Evolutionary conservation across 2,888 invertebrate species (phyloP).

Genomic region (Melieria omissa): DNA sequence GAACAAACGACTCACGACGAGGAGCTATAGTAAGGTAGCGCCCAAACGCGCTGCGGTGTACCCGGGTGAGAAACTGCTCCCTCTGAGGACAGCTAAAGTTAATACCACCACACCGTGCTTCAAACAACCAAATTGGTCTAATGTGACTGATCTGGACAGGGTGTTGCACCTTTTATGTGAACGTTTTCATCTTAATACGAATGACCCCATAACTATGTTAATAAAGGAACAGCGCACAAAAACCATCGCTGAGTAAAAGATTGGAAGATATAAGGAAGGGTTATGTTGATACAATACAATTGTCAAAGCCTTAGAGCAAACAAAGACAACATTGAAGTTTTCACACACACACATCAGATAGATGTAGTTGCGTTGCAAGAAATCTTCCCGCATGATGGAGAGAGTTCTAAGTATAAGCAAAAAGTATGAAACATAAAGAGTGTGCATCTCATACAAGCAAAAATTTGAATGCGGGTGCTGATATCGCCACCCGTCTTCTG

Average conservation of each 20-base stretch:
- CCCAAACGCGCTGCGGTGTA: not conserved
- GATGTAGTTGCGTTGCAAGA: not conserved
- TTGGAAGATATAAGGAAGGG: not conserved
- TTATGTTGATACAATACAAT: not conserved
- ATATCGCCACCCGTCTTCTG: too few species aligned
- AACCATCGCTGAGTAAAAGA: not conserved
- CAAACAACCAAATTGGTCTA: not conserved
- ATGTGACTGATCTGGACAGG: not conserved
- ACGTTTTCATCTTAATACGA: not conserved
- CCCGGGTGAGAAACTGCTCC: not conserved
- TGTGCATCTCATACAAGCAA: too few species aligned
- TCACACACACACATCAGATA: not conserved
- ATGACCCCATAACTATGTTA: not conserved
- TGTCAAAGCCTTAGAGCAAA: conserved; percentile 4
- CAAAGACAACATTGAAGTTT: not conserved
- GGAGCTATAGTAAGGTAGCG: not conserved
- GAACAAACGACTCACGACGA: not conserved
- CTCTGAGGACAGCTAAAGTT: not conserved
- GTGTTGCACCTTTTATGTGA: not conserved
- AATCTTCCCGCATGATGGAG: not conserved
- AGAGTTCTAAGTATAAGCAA: not conserved
- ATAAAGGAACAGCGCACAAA: not conserved
- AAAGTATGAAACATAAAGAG: too few species aligned
- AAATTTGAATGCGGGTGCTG: too few species aligned
- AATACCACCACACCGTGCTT: not conserved